Base-by-base conservation (phyloP, 2,888 invertebrate species). In the Laspeyria flexula region DNA sequence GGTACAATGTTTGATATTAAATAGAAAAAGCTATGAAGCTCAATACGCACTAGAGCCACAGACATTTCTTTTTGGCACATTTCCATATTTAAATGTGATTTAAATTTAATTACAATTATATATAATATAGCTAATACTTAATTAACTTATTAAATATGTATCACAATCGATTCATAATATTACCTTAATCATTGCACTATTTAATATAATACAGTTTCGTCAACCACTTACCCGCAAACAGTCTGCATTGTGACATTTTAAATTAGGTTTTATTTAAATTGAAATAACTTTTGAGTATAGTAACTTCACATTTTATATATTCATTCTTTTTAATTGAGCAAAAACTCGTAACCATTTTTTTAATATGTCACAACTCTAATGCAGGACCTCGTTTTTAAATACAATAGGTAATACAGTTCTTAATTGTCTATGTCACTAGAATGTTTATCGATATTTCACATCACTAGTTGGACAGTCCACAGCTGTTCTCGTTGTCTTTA, bases 111-210 rank as follows among this genome's bases (percentile, higher is more conserved):
- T n/a, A n/a, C n/a, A n/a, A n/a, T n/a, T n/a, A n/a, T n/a, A n/a
- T n/a, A n/a, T 55, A 50, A 12, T 58, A 52, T 1, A 37, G 40
- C n/a, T 21, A 27, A 35, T 46, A 43, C 21, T 49, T 52, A 56
- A 27, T 7, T 59, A 53, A 45, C 78, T 78, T 79, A 79, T 67
- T 55, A 70, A 71, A 75, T 85, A 89, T 73, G 75, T 90, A 90
- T 90, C 90, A 90, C 90, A 90, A 85, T 90, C 71, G 80, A 86
- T 86, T 90, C 80, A 83, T 85, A 83, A 82, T 79, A 52, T 66
- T 69, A 68, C 46, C 67, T 66, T 69, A 69, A 51, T 64, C 64
- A 66, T 69, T 69, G 65, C 70, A 67, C 69, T 69, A 69, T 42
- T 69, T 43, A 43, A 12, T 33, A 27, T 59, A 43, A 55, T 58